Percentiles rank a stretch among this genome's conserved stretches.
Evolutionary conservation across 2,797 vertebrate genomes (phyloP).

Genomic region (Mastacembelus armatus): DNA sequence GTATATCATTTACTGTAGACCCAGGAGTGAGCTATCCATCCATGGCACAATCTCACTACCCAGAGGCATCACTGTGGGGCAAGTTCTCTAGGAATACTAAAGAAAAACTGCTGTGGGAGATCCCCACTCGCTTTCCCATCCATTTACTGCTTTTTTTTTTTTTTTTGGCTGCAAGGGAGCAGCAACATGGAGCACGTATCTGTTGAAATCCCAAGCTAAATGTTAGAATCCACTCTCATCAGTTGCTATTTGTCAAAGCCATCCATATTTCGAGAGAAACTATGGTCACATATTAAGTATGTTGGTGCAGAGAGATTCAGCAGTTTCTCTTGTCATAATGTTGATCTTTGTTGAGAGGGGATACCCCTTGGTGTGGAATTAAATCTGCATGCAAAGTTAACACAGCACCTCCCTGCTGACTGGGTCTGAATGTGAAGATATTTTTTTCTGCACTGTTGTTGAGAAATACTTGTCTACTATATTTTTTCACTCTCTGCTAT

Average conservation of each 20-base stretch:
- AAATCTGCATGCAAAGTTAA: conserved; percentile 52
- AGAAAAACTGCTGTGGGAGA: conserved; percentile 41
- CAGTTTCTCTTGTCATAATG: conserved; percentile 55
- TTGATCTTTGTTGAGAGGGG: conserved; percentile 61
- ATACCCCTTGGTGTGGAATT: conserved; percentile 39
- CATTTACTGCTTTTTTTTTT: conserved; percentile 40
- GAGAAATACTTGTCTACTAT: conserved; percentile 18
- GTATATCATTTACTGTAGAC: conserved; percentile 36
- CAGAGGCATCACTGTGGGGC: conserved; percentile 62
- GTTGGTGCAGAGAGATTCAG: conserved; percentile 16
- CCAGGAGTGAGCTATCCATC: conserved; percentile 43
- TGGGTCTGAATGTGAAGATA: conserved; percentile 19
- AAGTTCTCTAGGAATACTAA: conserved; percentile 59
- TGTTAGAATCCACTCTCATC: conserved; percentile 38
- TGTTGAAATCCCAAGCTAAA: conserved; percentile 43
- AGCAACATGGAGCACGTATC: conserved; percentile 3
- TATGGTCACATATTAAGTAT: conserved; percentile 36
- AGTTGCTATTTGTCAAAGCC: conserved; percentile 53
- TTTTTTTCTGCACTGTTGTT: conserved; percentile 14
- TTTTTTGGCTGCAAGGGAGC: conserved; percentile 30
- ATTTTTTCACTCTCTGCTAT: conserved; percentile 18
- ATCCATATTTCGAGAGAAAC: conserved; percentile 48
- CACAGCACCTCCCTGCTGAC: conserved; percentile 41
- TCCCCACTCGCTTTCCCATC: conserved; percentile 33
- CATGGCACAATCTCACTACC: conserved; percentile 46